Evolutionary conservation across 2,113 vertebrate species (phyloP).

Genomic region (Neogobius melanostomus): DNA sequence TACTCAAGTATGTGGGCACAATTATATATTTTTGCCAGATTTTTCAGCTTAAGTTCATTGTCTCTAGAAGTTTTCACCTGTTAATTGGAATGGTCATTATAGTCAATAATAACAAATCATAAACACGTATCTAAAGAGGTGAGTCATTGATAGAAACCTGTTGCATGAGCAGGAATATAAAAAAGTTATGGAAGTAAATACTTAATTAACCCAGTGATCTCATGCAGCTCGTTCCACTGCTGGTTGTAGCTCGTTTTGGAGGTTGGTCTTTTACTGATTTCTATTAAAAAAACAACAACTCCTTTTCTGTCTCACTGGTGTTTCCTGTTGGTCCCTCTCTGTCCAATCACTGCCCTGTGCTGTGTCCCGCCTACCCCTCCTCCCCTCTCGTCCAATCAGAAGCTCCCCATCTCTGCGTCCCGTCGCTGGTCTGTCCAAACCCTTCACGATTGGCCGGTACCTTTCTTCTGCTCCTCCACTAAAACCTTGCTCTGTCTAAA

Average conservation of each 20-base stretch:
- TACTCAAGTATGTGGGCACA: too few relatives aligned
- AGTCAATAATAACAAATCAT: too few relatives aligned
- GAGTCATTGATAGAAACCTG: too few relatives aligned
- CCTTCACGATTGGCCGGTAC: constrained; percentile 98
- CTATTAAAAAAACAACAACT: not conserved
- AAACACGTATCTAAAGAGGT: too few relatives aligned
- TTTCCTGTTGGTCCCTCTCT: constrained; percentile 26
- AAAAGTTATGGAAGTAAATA: too few relatives aligned
- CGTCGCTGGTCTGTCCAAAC: constrained; percentile 98
- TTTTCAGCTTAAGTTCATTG: too few relatives aligned
- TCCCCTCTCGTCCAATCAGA: constrained; percentile 80
- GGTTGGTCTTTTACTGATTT: not conserved
- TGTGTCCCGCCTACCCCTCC: constrained; percentile 74
- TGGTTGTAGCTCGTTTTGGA: not conserved
- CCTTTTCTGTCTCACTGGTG: constrained; percentile 7
- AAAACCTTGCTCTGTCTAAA: not conserved
- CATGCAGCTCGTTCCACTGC: not conserved
- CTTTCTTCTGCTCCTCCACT: constrained; percentile 13
- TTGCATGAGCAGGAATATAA: too few relatives aligned
- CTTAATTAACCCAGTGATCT: too few relatives aligned
- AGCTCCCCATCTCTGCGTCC: constrained; percentile 89
- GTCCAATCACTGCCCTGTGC: constrained; percentile 53
- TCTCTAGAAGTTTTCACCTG: too few relatives aligned
- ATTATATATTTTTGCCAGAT: too few relatives aligned
- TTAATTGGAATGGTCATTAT: too few relatives aligned